Evolutionary conservation across 2,888 invertebrate genomes (phyloP), one percentile per base, ranked within the genome.

Genomic region (Drosophila diplacantha): DNA sequence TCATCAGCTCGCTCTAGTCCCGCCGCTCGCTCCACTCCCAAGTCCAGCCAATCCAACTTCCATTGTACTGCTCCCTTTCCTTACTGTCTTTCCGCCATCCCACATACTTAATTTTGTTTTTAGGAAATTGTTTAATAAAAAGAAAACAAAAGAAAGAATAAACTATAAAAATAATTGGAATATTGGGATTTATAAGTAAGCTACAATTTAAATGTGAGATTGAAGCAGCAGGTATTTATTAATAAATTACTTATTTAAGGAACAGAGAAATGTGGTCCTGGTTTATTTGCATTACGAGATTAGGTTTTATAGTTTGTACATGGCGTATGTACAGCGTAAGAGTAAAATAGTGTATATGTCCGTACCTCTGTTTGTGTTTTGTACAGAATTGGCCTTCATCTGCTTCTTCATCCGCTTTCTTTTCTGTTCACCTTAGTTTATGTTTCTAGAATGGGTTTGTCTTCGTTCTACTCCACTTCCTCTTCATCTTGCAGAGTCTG

Each of bases 1-100:
- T 96, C 73, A 89, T 84, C 35, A 90, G 89, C 85, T 91, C 92
- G 18, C 85, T 93, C 79, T 93, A 92, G 89, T 26, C 6, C 6
- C 20, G 12, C 12, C n/a, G n/a, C n/a, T 38, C 20, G 18, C 37
- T 18, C 18, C 38, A 9, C 16, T 6, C 14, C 20, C 20, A 8
- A 20, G 38, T 20, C 38, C 20, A 39, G 14, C 26, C 38, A n/a
- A 14, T 29, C 41, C 35, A 32, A 18, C 37, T 47, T 32, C 41
- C 52, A 51, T 26, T 29, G 20, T 37, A 35, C 37, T 32, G 47
- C 22, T 53, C 35, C 55, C 11, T 47, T 37, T 12, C 47, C 14
- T n/a, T 41, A n/a, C n/a, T n/a, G 24, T 64, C 34, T 18, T 24
- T 11, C 9, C 14, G 34, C 34, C 46, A 53, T 43, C 37, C 29